phyloP scores from a whole-genome alignment of 2,888 invertebrate genomes.

The Spilosoma lubricipeda region DNA sequence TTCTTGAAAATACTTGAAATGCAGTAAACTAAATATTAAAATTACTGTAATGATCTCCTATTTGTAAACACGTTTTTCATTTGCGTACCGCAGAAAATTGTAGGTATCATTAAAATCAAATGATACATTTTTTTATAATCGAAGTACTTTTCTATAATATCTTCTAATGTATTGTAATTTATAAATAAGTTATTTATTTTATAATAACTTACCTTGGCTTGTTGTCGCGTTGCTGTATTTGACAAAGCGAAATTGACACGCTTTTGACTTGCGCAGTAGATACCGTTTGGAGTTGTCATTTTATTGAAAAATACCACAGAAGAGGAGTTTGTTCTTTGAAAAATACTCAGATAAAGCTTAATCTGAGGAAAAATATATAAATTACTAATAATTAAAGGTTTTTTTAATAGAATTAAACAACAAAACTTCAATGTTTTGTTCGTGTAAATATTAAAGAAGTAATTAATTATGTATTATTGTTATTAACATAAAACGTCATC shows the following conservation, averaged over 20 bases:
- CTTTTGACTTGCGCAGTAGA: conserved; percentile 66
- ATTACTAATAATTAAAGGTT: too few species aligned
- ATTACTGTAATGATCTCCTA: conserved; percentile 20
- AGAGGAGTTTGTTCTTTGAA: too few species aligned
- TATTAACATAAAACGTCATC: not conserved
- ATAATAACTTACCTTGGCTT: conserved; percentile 32
- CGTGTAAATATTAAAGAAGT: not conserved
- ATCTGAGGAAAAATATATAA: too few species aligned
- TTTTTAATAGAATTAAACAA: too few species aligned
- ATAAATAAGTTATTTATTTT: conserved; percentile 20
- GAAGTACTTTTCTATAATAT: not conserved
- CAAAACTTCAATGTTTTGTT: too few species aligned
- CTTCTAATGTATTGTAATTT: not conserved
- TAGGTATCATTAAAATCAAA: not conserved
- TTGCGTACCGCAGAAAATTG: not conserved
- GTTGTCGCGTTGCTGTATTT: conserved; percentile 45
- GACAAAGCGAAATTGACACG: conserved; percentile 58
- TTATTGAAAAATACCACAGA: not conserved
- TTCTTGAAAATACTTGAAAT: too few species aligned
- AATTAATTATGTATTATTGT: not conserved
- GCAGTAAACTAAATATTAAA: not conserved
- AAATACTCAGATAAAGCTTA: too few species aligned
- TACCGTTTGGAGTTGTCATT: conserved; percentile 46
- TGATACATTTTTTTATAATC: conserved; percentile 14
- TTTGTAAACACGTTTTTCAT: not conserved